Evolutionary conservation across 2,888 invertebrate species (phyloP).

Genomic region (Noctuana brunneofusca): DNA sequence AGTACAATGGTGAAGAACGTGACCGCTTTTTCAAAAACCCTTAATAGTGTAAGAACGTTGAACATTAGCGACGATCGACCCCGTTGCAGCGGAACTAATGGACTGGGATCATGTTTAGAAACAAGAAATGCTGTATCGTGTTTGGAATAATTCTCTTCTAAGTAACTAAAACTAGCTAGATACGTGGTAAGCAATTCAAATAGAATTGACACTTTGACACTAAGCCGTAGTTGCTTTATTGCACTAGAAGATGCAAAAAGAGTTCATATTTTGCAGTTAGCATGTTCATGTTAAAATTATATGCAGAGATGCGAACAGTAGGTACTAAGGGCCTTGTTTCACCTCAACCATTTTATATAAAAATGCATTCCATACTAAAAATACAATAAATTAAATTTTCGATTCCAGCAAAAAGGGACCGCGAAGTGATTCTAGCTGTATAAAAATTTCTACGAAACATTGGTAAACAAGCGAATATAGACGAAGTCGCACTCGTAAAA

Average conservation of each 20-base stretch:
- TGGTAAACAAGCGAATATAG: neutral
- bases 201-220: too few relatives aligned
- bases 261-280: too few relatives aligned
- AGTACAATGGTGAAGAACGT: conserved; percentile 29
- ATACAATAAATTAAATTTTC: too few relatives aligned
- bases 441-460: neutral
- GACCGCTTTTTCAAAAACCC: conserved; percentile 35
- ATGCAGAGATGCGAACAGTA: too few relatives aligned
- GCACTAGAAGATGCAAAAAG: too few relatives aligned
- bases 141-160: neutral
- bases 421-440: neutral
- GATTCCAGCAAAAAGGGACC: neutral
- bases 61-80: conserved; percentile 51
- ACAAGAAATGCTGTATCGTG: conserved; percentile 38
- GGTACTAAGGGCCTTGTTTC: too few relatives aligned
- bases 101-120: conserved; percentile 49
- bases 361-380: too few relatives aligned
- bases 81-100: conserved; percentile 48
- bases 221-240: too few relatives aligned
- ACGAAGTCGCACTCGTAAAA: neutral
- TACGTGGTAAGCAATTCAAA: neutral
- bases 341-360: too few relatives aligned
- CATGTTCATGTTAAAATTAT: too few relatives aligned
- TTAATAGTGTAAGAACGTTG: conserved; percentile 35
- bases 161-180: neutral